Evolutionary conservation across 2,113 vertebrate genomes (phyloP).

Genomic region (Connochaetes taurinus): DNA sequence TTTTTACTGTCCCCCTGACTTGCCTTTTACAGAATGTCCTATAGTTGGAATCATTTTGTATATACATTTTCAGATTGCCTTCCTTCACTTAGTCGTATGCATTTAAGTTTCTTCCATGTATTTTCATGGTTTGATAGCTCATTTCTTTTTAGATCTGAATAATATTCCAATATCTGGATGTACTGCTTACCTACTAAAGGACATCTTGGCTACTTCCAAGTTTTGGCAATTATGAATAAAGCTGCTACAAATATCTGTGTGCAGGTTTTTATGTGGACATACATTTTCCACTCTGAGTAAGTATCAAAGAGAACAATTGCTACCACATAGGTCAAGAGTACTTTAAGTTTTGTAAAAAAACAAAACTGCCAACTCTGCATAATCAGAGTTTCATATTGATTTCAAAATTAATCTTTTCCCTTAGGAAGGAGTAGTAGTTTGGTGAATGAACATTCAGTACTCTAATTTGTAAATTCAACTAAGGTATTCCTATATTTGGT

Average conservation of each 20-base stretch:
- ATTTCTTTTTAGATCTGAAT: neutral
- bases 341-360: neutral
- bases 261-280: neutral
- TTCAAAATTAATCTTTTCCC: neutral
- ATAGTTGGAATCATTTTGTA: neutral
- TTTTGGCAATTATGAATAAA: neutral
- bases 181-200: neutral
- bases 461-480: neutral
- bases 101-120: neutral
- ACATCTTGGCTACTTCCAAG: neutral
- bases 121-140: neutral
- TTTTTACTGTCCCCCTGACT: neutral
- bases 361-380: neutral
- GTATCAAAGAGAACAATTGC: neutral
- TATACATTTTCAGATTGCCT: neutral
- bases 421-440: neutral
- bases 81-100: neutral
- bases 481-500: neutral
- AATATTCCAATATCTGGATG: neutral
- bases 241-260: neutral
- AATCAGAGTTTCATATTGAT: neutral
- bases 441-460: neutral
- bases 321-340: neutral
- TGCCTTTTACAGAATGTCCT: neutral
- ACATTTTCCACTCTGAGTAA: neutral